Conservation (phyloP, 2,113 vertebrate species). For the Raja brachyura region DNA sequence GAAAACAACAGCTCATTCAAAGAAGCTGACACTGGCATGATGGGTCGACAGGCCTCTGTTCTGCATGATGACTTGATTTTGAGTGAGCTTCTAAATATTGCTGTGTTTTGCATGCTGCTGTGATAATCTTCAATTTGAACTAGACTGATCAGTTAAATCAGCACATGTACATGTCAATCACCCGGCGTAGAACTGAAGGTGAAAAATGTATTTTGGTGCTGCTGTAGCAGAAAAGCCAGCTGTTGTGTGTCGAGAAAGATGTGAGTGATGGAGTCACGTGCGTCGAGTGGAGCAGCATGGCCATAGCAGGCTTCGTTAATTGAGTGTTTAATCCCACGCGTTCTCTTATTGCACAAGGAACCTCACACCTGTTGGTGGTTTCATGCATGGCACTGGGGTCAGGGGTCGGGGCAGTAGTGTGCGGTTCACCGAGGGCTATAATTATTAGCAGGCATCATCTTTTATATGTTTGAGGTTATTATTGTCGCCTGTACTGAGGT, state of each 20-base stretch:
- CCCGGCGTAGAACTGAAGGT: background rate
- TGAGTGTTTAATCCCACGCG: background rate
- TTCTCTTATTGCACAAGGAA: background rate
- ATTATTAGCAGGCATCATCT: background rate
- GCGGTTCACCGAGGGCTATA: background rate
- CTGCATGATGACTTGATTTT: background rate
- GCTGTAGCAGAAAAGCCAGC: slow-evolving; percentile 14
- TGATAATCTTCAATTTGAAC: background rate
- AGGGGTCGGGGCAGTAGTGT: background rate
- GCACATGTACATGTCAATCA: slow-evolving; percentile 9
- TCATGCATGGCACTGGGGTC: background rate
- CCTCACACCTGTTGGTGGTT: background rate
- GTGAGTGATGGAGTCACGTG: background rate
- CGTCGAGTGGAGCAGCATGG: background rate
- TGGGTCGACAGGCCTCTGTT: background rate
- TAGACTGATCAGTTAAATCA: background rate
- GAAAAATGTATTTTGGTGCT: slow-evolving; percentile 5
- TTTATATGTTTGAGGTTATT: too few species aligned
- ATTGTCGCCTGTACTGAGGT: too few species aligned
- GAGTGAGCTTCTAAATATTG: background rate
- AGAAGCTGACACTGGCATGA: background rate
- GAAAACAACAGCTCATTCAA: background rate
- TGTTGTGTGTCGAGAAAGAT: background rate
- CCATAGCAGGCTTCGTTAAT: background rate
- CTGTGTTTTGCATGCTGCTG: background rate